Evolutionary conservation across 2,113 vertebrate genomes (phyloP).

Genomic region (Oncorhynchus keta): DNA sequence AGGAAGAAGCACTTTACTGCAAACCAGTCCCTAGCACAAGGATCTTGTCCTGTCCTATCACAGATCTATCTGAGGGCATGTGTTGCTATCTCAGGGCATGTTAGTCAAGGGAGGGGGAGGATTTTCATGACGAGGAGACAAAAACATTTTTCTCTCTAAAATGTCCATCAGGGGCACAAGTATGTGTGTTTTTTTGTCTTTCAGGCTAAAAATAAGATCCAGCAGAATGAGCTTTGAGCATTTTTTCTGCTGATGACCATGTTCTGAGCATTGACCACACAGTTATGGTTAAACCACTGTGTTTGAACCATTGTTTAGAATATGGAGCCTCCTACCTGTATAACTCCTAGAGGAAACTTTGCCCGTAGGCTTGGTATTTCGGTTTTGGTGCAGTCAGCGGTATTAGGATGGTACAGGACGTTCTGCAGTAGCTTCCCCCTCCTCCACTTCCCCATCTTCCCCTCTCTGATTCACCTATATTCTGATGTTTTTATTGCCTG

Average conservation of each 20-base stretch:
- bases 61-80: not conserved
- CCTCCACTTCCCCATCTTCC: not conserved
- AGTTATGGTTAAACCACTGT: too few species aligned
- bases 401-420: not conserved
- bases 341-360: not conserved
- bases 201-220: slow-evolving; percentile 42
- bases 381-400: not conserved
- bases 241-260: slow-evolving; percentile 11
- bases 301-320: too few species aligned
- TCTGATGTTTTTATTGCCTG: not conserved
- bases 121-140: slow-evolving; percentile 15
- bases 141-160: slow-evolving; percentile 64
- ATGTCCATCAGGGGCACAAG: slow-evolving; percentile 42
- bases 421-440: not conserved
- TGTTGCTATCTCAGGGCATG: not conserved
- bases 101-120: not conserved
- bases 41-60: not conserved
- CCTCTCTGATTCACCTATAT: not conserved
- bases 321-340: not conserved
- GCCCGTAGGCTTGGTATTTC: not conserved
- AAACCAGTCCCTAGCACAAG: not conserved
- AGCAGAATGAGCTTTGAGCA: slow-evolving; percentile 24
- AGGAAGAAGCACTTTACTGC: slow-evolving; percentile 20
- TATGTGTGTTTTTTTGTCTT: slow-evolving; percentile 33
- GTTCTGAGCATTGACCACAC: too few species aligned